Evolutionary conservation across 2,113 vertebrate species (phyloP).

Genomic region (Malaclemys terrapin): DNA sequence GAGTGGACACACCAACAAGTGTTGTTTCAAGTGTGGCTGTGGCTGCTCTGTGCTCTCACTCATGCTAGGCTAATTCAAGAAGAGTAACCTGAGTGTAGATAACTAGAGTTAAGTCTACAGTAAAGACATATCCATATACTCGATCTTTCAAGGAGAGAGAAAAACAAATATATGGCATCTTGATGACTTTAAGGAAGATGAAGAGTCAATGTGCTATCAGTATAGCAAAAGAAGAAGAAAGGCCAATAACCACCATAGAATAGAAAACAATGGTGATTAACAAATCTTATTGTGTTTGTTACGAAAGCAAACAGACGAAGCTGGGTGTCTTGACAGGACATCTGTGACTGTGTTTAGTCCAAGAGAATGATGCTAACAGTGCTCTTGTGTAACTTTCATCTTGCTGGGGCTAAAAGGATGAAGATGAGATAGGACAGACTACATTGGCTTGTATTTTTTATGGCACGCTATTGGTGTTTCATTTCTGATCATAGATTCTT

Average conservation of each 20-base stretch:
- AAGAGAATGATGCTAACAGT: neutral
- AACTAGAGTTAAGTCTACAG: neutral
- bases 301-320: neutral
- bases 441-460: neutral
- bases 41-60: neutral
- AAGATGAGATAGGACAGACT: neutral
- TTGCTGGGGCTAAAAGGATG: neutral
- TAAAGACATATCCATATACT: neutral
- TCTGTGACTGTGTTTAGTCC: neutral
- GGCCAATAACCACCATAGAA: constrained; percentile 11
- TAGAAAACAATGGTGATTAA: constrained; percentile 37
- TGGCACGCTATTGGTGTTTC: neutral
- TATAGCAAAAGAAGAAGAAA: constrained; percentile 39
- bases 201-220: neutral
- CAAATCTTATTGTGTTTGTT: constrained; percentile 3
- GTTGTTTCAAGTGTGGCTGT: neutral
- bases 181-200: neutral
- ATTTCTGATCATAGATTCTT: neutral
- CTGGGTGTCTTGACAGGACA: constrained; percentile 42
- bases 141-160: neutral
- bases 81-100: neutral
- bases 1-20: neutral
- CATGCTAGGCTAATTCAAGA: neutral
- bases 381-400: neutral
- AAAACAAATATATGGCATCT: neutral